Conservation (phyloP, 2,113 vertebrate species). For the Crotalus helleri region DNA sequence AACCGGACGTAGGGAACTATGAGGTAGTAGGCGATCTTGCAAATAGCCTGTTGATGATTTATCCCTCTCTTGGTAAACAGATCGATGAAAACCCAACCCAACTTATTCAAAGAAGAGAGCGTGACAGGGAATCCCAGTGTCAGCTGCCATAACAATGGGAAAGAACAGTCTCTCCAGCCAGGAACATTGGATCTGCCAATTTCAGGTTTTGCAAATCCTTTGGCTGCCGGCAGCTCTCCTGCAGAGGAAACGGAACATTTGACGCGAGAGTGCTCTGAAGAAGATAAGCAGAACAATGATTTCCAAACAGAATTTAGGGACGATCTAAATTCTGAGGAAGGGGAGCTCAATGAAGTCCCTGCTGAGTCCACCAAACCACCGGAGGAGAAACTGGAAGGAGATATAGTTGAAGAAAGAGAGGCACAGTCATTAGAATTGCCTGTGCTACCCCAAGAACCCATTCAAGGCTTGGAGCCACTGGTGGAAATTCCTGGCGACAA, state of each 20-base stretch:
- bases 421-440: slow-evolving; percentile 1
- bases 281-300: slow-evolving; percentile 21
- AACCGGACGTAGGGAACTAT: too few species aligned
- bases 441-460: slow-evolving; percentile 1
- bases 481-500: slow-evolving; percentile 55
- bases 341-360: neutral
- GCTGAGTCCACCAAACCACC: neutral
- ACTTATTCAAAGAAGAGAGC: slow-evolving; percentile 59
- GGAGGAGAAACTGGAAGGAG: slow-evolving; percentile 37
- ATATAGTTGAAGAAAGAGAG: slow-evolving; percentile 11
- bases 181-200: neutral
- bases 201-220: slow-evolving; percentile 6
- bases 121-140: slow-evolving; percentile 31
- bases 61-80: slow-evolving; percentile 57
- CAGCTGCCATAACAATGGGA: slow-evolving; percentile 3
- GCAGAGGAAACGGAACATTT: slow-evolving; percentile 29
- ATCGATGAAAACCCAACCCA: slow-evolving; percentile 80
- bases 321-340: neutral
- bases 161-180: slow-evolving; percentile 2
- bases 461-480: neutral
- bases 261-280: slow-evolving; percentile 25
- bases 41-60: neutral
- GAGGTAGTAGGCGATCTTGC: too few species aligned
- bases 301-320: rapidly evolving
- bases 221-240: slow-evolving; percentile 15